Percentiles rank a stretch among this genome's conserved stretches.
Evolutionary conservation across 1,140 invertebrate species (phyloP).

Genomic region (Xylocopa sonorina): DNA sequence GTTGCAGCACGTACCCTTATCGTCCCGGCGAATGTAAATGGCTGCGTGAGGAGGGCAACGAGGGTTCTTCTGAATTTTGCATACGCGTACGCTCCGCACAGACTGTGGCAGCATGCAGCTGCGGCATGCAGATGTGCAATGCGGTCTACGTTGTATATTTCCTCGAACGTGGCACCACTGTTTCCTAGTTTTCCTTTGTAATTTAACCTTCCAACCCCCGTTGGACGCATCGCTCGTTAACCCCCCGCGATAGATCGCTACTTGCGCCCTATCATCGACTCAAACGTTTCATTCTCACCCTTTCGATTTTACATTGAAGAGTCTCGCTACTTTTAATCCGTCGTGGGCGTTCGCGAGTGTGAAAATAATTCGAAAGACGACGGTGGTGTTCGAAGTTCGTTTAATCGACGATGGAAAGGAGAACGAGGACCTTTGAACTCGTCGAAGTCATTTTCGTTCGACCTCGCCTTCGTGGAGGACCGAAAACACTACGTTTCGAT

Average conservation of each 20-base stretch:
- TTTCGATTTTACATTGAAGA: no score
- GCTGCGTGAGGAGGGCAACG: neutral
- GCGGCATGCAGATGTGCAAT: slow-evolving; percentile 21
- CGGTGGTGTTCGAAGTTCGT: no score
- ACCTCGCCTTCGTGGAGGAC: no score
- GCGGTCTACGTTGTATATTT: slow-evolving; percentile 2
- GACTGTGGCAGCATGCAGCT: slow-evolving; percentile 16
- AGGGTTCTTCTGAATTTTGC: slow-evolving; percentile 15
- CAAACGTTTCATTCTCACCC: neutral
- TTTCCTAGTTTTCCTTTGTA: neutral
- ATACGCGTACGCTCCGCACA: neutral
- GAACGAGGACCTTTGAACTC: no score
- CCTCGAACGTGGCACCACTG: neutral
- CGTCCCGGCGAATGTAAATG: neutral
- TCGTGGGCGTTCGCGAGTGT: no score
- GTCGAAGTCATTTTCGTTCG: no score
- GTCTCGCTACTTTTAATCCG: neutral
- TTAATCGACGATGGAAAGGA: no score
- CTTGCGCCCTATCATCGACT: neutral
- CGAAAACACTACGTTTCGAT: no score
- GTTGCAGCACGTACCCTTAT: neutral
- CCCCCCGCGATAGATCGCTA: neutral
- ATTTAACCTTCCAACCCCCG: neutral
- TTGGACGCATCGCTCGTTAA: neutral
- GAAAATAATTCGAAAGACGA: no score